Evolutionary conservation across 2,113 vertebrate genomes (phyloP).

Genomic region (Ctenodactylus gundi): DNA sequence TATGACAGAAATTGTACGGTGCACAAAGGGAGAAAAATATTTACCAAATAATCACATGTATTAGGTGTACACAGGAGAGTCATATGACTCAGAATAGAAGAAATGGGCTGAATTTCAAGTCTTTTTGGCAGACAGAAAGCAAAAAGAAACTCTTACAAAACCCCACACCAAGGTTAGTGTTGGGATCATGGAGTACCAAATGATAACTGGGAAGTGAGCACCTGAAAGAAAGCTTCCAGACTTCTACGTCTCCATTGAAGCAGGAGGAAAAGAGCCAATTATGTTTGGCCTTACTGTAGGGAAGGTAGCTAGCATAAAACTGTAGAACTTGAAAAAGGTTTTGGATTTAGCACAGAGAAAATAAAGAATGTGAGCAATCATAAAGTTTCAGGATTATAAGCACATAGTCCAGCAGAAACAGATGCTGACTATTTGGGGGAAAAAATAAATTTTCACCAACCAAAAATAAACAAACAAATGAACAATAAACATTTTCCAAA

Average conservation of each 20-base stretch:
- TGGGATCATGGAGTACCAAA: background rate
- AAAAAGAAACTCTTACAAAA: background rate
- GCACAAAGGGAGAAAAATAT: background rate
- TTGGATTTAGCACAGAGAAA: background rate
- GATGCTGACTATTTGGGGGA: background rate
- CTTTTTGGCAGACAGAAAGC: background rate
- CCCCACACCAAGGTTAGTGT: accelerated
- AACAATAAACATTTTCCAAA: too few species aligned
- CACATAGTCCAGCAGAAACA: background rate
- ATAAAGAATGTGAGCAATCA: background rate
- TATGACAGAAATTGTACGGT: background rate
- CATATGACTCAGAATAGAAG: background rate
- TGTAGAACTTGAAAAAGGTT: background rate
- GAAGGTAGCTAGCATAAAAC: background rate
- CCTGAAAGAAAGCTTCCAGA: background rate
- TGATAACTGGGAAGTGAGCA: too few species aligned
- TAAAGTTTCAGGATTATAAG: background rate
- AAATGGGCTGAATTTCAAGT: background rate
- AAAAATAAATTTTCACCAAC: background rate
- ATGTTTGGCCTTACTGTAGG: background rate
- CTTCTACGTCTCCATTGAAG: background rate
- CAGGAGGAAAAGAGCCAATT: background rate
- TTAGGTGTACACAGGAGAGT: background rate
- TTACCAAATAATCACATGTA: background rate
- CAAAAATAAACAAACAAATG: background rate